Evolutionary conservation across 2,888 invertebrate genomes (phyloP), one percentile per base, ranked within the genome.

Genomic region (Chesias legatella): DNA sequence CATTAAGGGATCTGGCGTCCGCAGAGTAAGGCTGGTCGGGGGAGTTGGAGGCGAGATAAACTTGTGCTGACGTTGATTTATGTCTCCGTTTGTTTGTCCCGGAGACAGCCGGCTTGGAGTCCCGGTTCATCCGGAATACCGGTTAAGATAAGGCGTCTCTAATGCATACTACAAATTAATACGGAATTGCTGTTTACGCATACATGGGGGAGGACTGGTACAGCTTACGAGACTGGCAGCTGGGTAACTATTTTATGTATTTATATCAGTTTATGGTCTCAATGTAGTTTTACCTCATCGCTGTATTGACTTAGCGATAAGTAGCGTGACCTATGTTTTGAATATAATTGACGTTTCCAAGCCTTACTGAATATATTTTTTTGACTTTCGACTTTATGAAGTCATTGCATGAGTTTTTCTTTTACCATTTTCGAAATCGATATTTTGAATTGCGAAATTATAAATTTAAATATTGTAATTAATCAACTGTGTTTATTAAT

Each of bases 1-100:
- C 80, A 79, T 82, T 81, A 77, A 73, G 76, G 73, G 73, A 64
- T 68, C 64, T 58, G 60, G 63, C 64, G 65, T 63, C 73, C 69
- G 63, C 61, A 68, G 72, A 70, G 60, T 27, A 25, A 20, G 7
- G 26, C 13, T 31, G 13, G 31, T 50, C 47, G 45, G 53, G 59
- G 59, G 63, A 62, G 60, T 66, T 67, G 70, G 72, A 72, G 72
- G 66, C 69, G 79, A 76, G 86, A 85, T 85, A 84, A 83, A 69
- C 77, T 78, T 67, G 63, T 67, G 67, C 66, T 79, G 86, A 85
- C 86, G 63, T 84, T 85, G 86, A 86, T 86, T 85, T 85, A 86
- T 85, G 79, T 78, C 75, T 75, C 68, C 70, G 79, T 80, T 84
- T 82, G 82, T 83, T 83, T 81, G 82, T 83, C 72, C 67, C 73